Conservation (phyloP, 1,140 invertebrate genomes). For the Drosophila insularis region DNA sequence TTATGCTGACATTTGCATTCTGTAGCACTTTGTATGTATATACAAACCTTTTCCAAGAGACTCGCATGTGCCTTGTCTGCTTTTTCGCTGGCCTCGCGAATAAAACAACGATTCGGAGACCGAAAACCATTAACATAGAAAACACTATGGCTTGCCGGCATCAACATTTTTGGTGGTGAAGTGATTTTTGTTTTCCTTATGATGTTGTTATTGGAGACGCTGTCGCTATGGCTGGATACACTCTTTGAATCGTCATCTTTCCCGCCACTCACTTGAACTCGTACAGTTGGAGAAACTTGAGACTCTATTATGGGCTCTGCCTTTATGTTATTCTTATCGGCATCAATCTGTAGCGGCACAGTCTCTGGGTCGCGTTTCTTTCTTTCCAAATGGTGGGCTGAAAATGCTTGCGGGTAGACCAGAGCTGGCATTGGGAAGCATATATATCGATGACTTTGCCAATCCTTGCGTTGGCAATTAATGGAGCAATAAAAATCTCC, state of each 20-base stretch:
- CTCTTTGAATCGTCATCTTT: neutral
- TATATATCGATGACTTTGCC: constrained; percentile 63
- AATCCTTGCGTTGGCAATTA: constrained; percentile 53
- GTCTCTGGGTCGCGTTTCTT: neutral
- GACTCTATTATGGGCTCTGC: neutral
- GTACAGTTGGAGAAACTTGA: neutral
- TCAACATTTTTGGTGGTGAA: neutral
- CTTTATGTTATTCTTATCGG: neutral
- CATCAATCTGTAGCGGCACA: neutral
- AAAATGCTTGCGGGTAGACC: constrained; percentile 42
- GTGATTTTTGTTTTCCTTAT: neutral
- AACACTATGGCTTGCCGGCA: constrained; percentile 31
- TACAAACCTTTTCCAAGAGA: constrained; percentile 55
- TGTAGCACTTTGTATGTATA: neutral
- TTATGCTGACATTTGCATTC: neutral
- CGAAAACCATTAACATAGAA: constrained; percentile 45
- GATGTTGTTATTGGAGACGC: constrained; percentile 1
- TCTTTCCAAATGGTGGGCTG: neutral
- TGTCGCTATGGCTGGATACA: neutral
- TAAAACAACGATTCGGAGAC: constrained; percentile 57
- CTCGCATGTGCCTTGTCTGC: constrained; percentile 32
- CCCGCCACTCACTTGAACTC: neutral
- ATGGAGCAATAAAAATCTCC: constrained; percentile 66
- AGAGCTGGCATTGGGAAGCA: constrained; percentile 56
- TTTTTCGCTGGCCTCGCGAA: constrained; percentile 40